A percentile compares a stretch with the other conserved stretches of the same genome.
phyloP scores from a whole-genome alignment of 2,888 invertebrate species.

The Dascillus cervinus region DNA sequence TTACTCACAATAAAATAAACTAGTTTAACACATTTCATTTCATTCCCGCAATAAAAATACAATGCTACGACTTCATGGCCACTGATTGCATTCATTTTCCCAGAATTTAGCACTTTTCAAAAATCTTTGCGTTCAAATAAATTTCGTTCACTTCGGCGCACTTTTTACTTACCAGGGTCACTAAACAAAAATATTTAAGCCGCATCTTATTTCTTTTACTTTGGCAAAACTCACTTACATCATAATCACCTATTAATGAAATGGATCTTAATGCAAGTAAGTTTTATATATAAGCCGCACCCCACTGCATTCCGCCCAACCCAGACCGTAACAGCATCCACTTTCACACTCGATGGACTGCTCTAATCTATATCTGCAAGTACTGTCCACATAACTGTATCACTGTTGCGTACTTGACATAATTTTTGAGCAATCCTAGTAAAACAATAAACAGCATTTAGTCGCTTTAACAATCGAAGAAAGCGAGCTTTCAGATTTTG shows the following conservation, averaged over 20 bases:
- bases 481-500: no score
- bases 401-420: constrained; percentile 13
- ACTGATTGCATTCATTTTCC: no score
- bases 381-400: constrained; percentile 7
- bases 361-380: constrained; percentile 8
- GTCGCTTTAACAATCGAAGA: no score
- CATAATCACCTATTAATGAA: constrained; percentile 21
- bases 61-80: no score
- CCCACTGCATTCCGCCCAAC: constrained; percentile 27
- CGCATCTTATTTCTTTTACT: constrained; percentile 11
- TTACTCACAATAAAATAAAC: no score
- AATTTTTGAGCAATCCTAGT: no score
- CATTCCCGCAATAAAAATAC: no score
- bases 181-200: constrained; percentile 11
- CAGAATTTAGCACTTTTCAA: no score
- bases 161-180: constrained; percentile 14
- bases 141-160: no score
- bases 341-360: constrained; percentile 21
- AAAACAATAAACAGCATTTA: no score
- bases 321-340: constrained; percentile 16
- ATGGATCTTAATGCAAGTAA: constrained; percentile 16
- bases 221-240: constrained; percentile 12
- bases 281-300: constrained; percentile 24
- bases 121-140: no score
- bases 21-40: no score